Conservation (phyloP, 2,888 invertebrate genomes). For the Clistopyga incitator region DNA sequence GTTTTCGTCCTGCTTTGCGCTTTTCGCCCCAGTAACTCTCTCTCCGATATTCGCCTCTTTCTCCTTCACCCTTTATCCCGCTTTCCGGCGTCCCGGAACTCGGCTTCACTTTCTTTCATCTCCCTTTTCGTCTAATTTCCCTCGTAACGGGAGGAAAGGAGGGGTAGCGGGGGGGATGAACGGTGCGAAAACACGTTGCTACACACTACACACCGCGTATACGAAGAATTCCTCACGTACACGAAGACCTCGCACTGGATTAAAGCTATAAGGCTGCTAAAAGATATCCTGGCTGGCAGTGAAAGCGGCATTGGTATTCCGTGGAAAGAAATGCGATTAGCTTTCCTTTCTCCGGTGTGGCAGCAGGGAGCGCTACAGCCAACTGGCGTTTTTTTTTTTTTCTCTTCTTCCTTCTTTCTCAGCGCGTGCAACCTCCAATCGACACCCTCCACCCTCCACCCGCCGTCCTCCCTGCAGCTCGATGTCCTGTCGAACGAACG, state of each 20-base stretch:
- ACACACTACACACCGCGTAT: background rate
- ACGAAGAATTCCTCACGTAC: background rate
- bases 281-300: conserved; percentile 50
- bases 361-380: conserved; percentile 67
- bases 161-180: too few species aligned
- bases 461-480: too few species aligned
- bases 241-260: conserved; percentile 10
- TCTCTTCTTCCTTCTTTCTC: too few species aligned
- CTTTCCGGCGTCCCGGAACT: conserved; percentile 32
- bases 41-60: conserved; percentile 45
- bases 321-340: conserved; percentile 76
- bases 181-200: conserved; percentile 25
- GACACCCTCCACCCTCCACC: conserved; percentile 25
- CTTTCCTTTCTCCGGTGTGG: conserved; percentile 72
- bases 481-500: conserved; percentile 53
- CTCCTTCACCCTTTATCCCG: conserved; percentile 28
- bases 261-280: conserved; percentile 39
- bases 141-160: conserved; percentile 71
- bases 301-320: conserved; percentile 75
- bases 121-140: conserved; percentile 73
- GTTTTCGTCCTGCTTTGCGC: conserved; percentile 50
- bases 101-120: conserved; percentile 31
- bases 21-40: conserved; percentile 43
- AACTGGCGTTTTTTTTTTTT: conserved; percentile 57
- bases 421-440: conserved; percentile 57